Evolutionary conservation across 2,888 invertebrate species (phyloP).

Genomic region (Bedellia somnulentella): DNA sequence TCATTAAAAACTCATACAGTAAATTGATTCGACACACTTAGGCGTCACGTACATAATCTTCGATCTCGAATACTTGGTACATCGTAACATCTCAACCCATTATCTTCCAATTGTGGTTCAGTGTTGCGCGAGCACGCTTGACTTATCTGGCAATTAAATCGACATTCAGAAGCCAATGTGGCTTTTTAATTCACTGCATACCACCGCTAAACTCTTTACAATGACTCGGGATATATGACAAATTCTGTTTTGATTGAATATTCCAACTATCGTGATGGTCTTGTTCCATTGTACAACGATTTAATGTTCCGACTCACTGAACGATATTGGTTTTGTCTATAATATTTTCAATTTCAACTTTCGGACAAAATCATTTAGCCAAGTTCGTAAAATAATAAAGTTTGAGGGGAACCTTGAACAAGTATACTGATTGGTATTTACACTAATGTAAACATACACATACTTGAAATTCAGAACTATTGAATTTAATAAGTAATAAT

Average conservation of each 20-base stretch:
- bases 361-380: no score
- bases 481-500: no score
- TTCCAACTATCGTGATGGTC: no score
- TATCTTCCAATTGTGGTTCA: slow-evolving; percentile 36
- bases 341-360: no score
- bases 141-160: slow-evolving; percentile 60
- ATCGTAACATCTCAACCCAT: slow-evolving; percentile 48
- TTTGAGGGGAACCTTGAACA: no score
- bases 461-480: no score
- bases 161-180: slow-evolving; percentile 55
- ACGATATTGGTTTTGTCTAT: no score
- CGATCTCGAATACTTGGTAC: slow-evolving; percentile 34
- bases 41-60: slow-evolving; percentile 18
- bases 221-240: slow-evolving; percentile 53
- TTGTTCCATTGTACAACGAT: no score
- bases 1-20: neutral
- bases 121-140: slow-evolving; percentile 38
- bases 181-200: slow-evolving; percentile 46
- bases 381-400: no score
- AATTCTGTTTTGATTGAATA: slow-evolving; percentile 57
- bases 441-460: no score
- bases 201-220: slow-evolving; percentile 48
- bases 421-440: no score
- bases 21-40: slow-evolving; percentile 1
- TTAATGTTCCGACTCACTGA: no score